Base-by-base conservation (phyloP, 23 tunicate genomes). In the Clavelina lepadiformis region DNA sequence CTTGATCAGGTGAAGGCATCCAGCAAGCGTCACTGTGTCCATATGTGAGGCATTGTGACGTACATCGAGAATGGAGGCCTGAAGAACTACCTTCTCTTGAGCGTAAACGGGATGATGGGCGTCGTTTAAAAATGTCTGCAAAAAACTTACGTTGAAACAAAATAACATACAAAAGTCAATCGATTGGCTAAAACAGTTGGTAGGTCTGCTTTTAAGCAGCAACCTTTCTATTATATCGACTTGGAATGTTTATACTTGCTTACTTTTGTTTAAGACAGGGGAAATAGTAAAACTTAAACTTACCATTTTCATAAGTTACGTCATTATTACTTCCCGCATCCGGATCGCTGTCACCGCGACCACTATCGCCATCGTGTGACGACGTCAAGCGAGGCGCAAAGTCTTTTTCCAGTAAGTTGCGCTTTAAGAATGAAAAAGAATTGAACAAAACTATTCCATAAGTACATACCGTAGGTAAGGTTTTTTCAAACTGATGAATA, bases 1-100 rank as follows among this genome's bases (percentile, higher is more conserved):
- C n/a, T n/a, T n/a, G n/a, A n/a, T n/a, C n/a, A n/a, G n/a, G n/a
- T n/a, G n/a, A n/a, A n/a, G 96, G 96, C 96, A 88, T 88, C 96
- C 96, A 88, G 51, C 96, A 88, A 7, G 81, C 51, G 32, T 88
- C 96, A 38, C 96, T 88, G 67, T 88, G 96, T 51, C 96, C 96
- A 33, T 72, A 74, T 26, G 45, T 46, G 36, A 72, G 47, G 62
- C 96, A 88, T 1, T 65, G 63, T 35, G 73, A 82, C 11, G 72
- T 45, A 46, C 96, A 88, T 33, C 52, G 60, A 1, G 80, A 56
- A 24, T 71, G 52, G 8, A 58, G 77, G 33, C 73, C 51, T 27
- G 73, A 49, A 30, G 35, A 15, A 22, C 38, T 49, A 46, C 59
- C 51, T 68, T 68, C 73, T 18, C 33, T 28, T 13, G 49, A 59